phyloP scores from a whole-genome alignment of 2,113 vertebrate genomes.

The Colinus virginianus region DNA sequence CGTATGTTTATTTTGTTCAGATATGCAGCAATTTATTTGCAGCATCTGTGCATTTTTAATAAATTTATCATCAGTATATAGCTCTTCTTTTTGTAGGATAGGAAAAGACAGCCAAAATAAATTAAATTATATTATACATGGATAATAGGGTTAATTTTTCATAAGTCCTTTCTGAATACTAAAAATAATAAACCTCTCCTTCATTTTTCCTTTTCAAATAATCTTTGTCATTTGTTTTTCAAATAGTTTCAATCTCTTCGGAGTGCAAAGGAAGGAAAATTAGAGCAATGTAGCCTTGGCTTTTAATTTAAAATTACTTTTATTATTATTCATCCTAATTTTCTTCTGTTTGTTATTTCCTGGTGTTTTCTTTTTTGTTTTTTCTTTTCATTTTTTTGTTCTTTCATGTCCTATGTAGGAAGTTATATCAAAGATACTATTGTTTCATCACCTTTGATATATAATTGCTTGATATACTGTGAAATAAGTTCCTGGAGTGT shows the following conservation, averaged over 20 bases:
- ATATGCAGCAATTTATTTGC: constrained; percentile 50
- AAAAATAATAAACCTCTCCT: not conserved
- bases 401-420: not conserved
- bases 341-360: not conserved
- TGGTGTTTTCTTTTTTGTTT: not conserved
- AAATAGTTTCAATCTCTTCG: not conserved
- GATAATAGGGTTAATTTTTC: not conserved
- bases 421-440: constrained; percentile 19
- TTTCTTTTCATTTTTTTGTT: not conserved
- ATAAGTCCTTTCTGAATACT: not conserved
- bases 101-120: not conserved
- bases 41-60: constrained; percentile 64
- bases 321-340: not conserved
- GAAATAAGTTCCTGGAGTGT: constrained; percentile 44
- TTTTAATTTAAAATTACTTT: not conserved
- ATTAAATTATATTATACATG: not conserved
- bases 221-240: not conserved
- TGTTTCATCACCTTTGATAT: constrained; percentile 19
- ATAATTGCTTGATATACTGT: constrained; percentile 17
- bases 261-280: not conserved
- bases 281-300: not conserved
- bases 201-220: not conserved
- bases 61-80: constrained; percentile 26
- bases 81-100: not conserved
- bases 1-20: constrained; percentile 61